Evolutionary conservation across 2,888 invertebrate species (phyloP).

Genomic region (Sesamia inferens): DNA sequence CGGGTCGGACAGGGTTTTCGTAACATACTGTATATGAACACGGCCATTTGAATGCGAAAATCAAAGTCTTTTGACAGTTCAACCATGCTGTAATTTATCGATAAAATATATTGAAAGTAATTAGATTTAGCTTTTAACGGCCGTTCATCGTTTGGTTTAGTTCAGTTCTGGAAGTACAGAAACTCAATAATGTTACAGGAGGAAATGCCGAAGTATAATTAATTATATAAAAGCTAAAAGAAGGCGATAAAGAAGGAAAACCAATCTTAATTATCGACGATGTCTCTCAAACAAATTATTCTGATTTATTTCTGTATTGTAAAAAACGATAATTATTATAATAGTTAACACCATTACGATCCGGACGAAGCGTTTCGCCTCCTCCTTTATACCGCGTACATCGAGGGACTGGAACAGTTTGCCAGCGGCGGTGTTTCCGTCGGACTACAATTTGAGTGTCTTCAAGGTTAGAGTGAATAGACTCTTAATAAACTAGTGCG

Average conservation of each 20-base stretch:
- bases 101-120: slow-evolving; percentile 15
- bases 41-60: slow-evolving; percentile 36
- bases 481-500: no score
- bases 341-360: no score
- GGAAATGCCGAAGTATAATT: not conserved
- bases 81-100: slow-evolving; percentile 12
- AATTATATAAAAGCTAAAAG: not conserved
- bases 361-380: no score
- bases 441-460: no score
- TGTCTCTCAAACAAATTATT: not conserved
- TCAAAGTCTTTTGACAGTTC: slow-evolving; percentile 34
- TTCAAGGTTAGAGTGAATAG: no score
- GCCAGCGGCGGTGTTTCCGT: no score
- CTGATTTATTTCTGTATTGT: not conserved
- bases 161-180: not conserved
- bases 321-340: not conserved
- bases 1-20: no score
- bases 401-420: no score
- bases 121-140: not conserved
- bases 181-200: not conserved
- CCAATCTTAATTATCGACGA: not conserved
- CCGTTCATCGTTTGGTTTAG: not conserved
- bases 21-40: no score
- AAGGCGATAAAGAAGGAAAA: no score
- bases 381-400: no score